A percentile compares a stretch with the other conserved stretches of the same genome.
Conservation (phyloP, 2,888 invertebrate genomes). For the Pseudococcus viburni region DNA sequence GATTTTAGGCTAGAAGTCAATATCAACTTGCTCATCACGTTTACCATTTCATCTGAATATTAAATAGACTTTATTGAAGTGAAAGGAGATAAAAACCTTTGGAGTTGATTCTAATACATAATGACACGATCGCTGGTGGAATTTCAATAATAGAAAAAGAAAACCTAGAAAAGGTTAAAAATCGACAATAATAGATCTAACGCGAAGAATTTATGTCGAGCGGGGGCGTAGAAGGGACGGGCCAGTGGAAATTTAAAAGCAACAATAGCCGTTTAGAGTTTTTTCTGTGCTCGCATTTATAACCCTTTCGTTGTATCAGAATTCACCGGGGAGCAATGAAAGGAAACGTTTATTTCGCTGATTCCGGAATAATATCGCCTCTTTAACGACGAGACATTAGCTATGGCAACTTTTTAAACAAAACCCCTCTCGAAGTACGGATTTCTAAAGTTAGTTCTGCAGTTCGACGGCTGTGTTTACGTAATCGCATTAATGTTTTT, state of each 20-base stretch:
- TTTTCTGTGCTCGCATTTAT: conserved; percentile 1
- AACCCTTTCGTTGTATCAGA: conserved; percentile 34
- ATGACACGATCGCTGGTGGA: background rate
- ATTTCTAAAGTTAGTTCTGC: background rate
- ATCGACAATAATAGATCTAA: background rate
- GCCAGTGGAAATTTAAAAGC: background rate
- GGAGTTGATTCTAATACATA: background rate
- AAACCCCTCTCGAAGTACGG: background rate
- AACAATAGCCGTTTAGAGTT: background rate
- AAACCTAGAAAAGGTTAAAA: background rate
- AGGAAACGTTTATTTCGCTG: conserved; percentile 54
- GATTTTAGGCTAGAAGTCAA: background rate
- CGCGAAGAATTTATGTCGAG: background rate
- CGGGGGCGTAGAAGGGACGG: background rate
- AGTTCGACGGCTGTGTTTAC: background rate
- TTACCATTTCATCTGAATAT: conserved; percentile 3
- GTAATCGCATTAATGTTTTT: conserved; percentile 39
- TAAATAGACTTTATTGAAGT: background rate
- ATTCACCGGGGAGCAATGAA: conserved; percentile 52
- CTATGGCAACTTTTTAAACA: conserved; percentile 37
- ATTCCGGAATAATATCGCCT: conserved; percentile 52
- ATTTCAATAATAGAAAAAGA: background rate
- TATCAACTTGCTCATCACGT: conserved; percentile 32
- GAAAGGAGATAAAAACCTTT: background rate
- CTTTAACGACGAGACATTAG: conserved; percentile 42